These are phyloP conservation scores for Magallana ariakensis DNA, from an alignment of 1,140 invertebrate genomes.

Conservation along the genomic window DNA sequence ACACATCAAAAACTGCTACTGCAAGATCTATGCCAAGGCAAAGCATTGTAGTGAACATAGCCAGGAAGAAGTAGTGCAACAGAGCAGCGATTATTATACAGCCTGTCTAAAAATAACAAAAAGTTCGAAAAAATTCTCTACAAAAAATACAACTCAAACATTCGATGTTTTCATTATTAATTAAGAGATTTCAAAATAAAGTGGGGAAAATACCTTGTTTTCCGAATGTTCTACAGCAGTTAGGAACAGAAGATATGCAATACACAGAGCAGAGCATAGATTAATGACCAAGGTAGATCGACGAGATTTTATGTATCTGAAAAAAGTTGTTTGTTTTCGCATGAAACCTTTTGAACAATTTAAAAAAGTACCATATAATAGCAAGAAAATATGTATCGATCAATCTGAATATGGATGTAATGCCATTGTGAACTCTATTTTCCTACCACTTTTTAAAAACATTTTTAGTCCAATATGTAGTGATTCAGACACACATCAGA, in stretches of 20 bases:
- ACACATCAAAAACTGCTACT: conserved; percentile 22
- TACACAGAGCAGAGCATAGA: background rate
- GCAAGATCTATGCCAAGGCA: conserved; percentile 1
- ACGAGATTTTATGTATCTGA: conserved; percentile 36
- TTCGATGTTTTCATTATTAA: too few relatives aligned
- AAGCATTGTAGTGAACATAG: conserved; percentile 39
- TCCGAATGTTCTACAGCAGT: background rate
- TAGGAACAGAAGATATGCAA: conserved; percentile 4
- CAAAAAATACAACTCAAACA: background rate
- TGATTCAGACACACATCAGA: too few relatives aligned
- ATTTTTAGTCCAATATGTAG: too few relatives aligned
- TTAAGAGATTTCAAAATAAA: too few relatives aligned
- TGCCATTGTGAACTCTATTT: too few relatives aligned
- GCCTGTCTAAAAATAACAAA: background rate
- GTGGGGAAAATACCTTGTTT: background rate
- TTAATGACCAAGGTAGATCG: background rate
- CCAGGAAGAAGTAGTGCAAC: conserved; percentile 45
- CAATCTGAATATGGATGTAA: too few relatives aligned
- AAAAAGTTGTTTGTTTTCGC: background rate
- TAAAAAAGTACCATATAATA: too few relatives aligned
- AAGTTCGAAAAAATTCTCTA: background rate
- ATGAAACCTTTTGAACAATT: too few relatives aligned
- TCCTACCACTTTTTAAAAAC: too few relatives aligned
- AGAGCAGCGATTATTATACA: conserved; percentile 21
- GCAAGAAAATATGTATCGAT: too few relatives aligned